Evolutionary conservation across 2,888 invertebrate species (phyloP).

Genomic region (Eupeodes luniger): DNA sequence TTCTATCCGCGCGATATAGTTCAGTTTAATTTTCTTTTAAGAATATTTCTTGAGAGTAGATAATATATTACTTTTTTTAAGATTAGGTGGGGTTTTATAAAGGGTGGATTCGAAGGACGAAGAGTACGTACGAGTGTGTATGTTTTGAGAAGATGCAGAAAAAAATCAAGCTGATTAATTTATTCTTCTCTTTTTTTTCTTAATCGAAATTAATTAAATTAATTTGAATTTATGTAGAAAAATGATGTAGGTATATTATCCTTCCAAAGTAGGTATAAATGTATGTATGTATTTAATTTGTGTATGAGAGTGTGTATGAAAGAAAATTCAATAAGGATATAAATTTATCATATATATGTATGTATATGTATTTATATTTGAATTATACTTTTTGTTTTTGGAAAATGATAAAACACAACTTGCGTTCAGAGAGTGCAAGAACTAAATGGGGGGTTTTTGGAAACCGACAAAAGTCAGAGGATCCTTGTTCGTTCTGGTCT

Average conservation of each 20-base stretch:
- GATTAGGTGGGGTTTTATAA: constrained; percentile 69
- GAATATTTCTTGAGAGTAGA: constrained; percentile 29
- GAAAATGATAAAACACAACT: constrained; percentile 84
- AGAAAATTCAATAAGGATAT: constrained; percentile 65
- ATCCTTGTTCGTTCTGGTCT: constrained; percentile 52
- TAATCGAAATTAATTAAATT: constrained; percentile 11
- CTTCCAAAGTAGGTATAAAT: constrained; percentile 22
- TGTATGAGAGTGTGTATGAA: constrained; percentile 58
- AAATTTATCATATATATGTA: constrained; percentile 26
- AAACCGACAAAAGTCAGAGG: constrained; percentile 66
- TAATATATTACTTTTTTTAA: constrained; percentile 32
- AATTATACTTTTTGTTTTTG: constrained; percentile 80
- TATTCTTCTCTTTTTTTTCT: constrained; percentile 4
- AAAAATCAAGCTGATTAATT: constrained; percentile 36
- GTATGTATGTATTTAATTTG: constrained; percentile 51
- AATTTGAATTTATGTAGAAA: constrained; percentile 7
- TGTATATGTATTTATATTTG: constrained; percentile 77
- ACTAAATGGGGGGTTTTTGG: constrained; percentile 82
- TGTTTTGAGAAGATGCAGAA: constrained; percentile 51
- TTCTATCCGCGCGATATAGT: constrained; percentile 44
- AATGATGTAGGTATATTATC: constrained; percentile 43
- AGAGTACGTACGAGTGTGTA: constrained; percentile 26
- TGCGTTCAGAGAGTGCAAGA: constrained; percentile 85
- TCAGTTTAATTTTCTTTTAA: constrained; percentile 20
- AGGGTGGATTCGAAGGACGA: constrained; percentile 73